Conservation (phyloP, 2,888 invertebrate species). For the Pyrrhosoma nymphula region DNA sequence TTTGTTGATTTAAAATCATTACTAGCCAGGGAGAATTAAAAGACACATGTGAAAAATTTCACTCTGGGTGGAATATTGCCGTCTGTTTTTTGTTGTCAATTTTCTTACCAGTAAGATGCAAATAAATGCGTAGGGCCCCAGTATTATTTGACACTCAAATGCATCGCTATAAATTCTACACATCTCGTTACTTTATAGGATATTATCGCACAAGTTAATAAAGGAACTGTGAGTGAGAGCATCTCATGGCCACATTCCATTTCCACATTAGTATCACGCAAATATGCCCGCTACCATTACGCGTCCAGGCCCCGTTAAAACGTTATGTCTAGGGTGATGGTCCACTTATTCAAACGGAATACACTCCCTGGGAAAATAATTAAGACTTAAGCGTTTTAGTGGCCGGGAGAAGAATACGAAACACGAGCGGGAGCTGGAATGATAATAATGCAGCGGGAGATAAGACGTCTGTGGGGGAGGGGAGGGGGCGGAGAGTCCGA, state of each 20-base stretch:
- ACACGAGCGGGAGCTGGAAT: neutral
- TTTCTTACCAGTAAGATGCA: too few species aligned
- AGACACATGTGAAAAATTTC: too few species aligned
- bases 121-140: too few species aligned
- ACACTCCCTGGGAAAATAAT: constrained; percentile 22
- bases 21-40: too few species aligned
- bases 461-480: neutral
- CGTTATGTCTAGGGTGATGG: neutral
- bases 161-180: neutral
- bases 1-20: too few species aligned
- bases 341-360: constrained; percentile 1
- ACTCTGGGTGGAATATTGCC: too few species aligned
- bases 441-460: constrained; percentile 13
- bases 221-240: neutral
- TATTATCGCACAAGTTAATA: neutral
- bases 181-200: neutral
- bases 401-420: neutral
- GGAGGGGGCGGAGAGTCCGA: neutral
- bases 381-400: constrained; percentile 39
- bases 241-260: neutral
- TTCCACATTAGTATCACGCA: neutral
- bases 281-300: neutral
- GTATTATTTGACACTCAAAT: too few species aligned
- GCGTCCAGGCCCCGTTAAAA: neutral
- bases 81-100: too few species aligned